These are phyloP conservation scores for Mormyrops boulengeri DNA, from an alignment of 2,797 vertebrate species.

Conservation along the genomic window DNA sequence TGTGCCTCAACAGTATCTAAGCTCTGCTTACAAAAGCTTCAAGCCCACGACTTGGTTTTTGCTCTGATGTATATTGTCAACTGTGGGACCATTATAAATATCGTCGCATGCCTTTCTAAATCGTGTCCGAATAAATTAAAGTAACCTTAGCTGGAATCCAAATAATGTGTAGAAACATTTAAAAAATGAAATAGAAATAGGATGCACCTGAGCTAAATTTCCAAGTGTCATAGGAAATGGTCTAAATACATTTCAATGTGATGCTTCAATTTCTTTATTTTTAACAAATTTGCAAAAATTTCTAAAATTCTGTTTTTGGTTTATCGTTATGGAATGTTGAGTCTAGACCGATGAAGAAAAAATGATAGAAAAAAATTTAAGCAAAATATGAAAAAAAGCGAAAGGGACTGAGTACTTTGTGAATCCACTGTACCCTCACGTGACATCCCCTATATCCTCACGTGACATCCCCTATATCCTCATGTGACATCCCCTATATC, in stretches of 20 bases:
- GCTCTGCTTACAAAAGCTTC: not conserved
- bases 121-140: not conserved
- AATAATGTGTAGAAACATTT: not conserved
- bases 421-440: not conserved
- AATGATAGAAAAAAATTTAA: not conserved
- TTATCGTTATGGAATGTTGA: not conserved
- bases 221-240: constrained; percentile 80
- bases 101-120: not conserved
- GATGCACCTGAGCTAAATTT: constrained; percentile 67
- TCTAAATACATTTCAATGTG: not conserved
- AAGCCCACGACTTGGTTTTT: not conserved
- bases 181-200: not conserved
- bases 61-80: not conserved
- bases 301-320: not conserved
- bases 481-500: no score
- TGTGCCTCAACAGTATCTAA: not conserved
- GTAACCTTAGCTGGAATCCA: not conserved
- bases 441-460: not conserved
- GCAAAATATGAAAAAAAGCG: not conserved
- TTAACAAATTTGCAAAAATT: not conserved
- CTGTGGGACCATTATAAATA: not conserved
- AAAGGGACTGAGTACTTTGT: not conserved
- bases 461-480: no score
- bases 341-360: not conserved
- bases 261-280: not conserved